These are phyloP conservation scores for Balearica regulorum DNA, from an alignment of 2,797 vertebrate genomes.

Conservation along the genomic window DNA sequence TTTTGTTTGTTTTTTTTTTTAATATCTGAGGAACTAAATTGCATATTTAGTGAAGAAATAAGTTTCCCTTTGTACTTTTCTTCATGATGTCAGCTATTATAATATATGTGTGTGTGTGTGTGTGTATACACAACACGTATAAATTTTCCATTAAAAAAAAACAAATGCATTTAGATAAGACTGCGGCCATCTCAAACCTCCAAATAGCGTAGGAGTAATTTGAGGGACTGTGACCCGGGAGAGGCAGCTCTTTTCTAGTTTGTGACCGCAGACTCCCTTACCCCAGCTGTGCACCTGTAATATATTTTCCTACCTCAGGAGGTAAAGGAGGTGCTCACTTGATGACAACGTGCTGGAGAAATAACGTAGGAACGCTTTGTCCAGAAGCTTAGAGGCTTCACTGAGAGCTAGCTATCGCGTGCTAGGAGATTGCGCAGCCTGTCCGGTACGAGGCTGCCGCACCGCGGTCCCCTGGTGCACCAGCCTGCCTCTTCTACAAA, in stretches of 20 bases:
- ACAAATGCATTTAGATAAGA: not conserved
- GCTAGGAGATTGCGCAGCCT: not conserved
- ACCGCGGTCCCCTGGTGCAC: accelerated
- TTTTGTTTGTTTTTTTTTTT: accelerated
- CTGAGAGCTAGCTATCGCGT: accelerated
- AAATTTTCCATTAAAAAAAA: not conserved
- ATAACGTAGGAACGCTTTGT: not conserved
- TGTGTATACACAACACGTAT: not conserved
- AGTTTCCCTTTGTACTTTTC: not conserved
- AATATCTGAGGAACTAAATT: not conserved
- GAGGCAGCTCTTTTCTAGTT: not conserved
- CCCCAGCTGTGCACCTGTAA: not conserved
- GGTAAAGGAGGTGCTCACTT: not conserved
- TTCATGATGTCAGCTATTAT: not conserved
- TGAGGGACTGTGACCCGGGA: not conserved
- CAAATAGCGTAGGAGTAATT: not conserved
- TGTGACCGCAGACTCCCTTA: not conserved
- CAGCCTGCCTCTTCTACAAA: not conserved
- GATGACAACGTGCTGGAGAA: not conserved
- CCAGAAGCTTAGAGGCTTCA: not conserved
- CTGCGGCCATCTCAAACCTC: not conserved
- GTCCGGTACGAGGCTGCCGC: not conserved
- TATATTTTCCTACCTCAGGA: not conserved
- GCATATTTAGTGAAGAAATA: not conserved
- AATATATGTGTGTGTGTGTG: not conserved